Evolutionary conservation across 2,113 vertebrate genomes (phyloP).

Genomic region (Psittacula cyanocephala): DNA sequence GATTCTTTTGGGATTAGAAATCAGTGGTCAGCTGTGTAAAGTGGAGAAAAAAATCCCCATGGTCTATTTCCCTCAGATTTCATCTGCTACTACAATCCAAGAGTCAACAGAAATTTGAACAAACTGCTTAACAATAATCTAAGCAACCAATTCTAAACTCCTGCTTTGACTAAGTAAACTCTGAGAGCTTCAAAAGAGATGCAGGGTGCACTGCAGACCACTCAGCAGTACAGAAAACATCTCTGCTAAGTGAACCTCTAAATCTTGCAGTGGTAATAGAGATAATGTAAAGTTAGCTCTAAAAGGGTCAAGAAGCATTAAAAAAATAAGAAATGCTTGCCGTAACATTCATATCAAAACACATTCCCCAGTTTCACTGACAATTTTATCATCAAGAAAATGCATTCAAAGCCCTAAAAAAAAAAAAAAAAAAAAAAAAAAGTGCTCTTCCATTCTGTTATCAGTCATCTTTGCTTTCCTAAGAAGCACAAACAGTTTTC

Average conservation of each 20-base stretch:
- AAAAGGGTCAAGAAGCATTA: background rate
- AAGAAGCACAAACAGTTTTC: background rate
- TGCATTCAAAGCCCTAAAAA: background rate
- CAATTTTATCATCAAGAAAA: background rate
- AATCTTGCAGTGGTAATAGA: background rate
- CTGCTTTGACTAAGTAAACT: background rate
- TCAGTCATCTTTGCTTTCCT: background rate
- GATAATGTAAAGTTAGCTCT: background rate
- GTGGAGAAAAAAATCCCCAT: background rate
- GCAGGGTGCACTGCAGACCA: background rate
- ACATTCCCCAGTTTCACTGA: background rate
- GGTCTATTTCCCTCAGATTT: background rate
- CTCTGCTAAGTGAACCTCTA: background rate
- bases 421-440: background rate
- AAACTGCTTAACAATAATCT: background rate
- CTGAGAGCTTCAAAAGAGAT: background rate
- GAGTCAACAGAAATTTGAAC: background rate
- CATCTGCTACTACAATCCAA: background rate
- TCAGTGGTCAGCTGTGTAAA: background rate
- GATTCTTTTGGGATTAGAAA: background rate
- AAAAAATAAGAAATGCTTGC: background rate
- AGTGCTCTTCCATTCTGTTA: background rate
- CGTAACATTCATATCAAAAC: background rate
- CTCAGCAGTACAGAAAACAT: background rate
- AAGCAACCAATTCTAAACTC: background rate